Percentiles rank a stretch among this genome's conserved stretches.
These are phyloP conservation scores for Chromoteleia sp. DNA, from an alignment of 2,888 invertebrate species.

Conservation along the genomic window DNA sequence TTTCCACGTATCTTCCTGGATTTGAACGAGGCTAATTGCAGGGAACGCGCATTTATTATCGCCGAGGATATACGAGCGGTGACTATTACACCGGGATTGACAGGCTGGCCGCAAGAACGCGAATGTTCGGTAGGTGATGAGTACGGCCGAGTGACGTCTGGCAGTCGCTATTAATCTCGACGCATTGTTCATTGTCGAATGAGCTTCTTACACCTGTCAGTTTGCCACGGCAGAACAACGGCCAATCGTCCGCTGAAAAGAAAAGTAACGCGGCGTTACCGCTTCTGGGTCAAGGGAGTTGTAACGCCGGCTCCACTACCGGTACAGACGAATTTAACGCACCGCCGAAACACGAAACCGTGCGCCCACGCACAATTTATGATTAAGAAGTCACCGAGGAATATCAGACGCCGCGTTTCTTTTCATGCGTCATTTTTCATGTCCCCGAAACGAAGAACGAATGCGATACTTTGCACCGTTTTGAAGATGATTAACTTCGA, in stretches of 20 bases:
- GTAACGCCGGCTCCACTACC: constrained; percentile 30
- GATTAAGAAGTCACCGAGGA: constrained; percentile 31
- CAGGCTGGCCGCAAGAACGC: constrained; percentile 12
- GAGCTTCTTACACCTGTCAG: constrained; percentile 59
- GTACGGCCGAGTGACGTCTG: constrained; percentile 27
- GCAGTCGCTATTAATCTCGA: constrained; percentile 56
- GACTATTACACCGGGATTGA: constrained; percentile 35
- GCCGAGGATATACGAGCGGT: constrained; percentile 12
- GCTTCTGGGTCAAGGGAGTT: constrained; percentile 59
- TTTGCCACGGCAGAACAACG: constrained; percentile 15
- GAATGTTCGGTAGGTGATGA: constrained; percentile 42
- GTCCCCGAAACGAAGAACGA: not conserved
- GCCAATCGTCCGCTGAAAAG: constrained; percentile 16
- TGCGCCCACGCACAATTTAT: constrained; percentile 22
- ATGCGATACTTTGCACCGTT: not conserved
- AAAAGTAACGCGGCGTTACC: constrained; percentile 19
- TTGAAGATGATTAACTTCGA: constrained; percentile 6
- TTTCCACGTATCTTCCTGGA: constrained; percentile 22
- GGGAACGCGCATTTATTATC: constrained; percentile 21
- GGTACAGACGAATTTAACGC: constrained; percentile 14
- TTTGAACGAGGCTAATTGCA: constrained; percentile 49
- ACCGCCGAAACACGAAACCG: constrained; percentile 21
- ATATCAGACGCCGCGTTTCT: constrained; percentile 8
- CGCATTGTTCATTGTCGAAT: constrained; percentile 49
- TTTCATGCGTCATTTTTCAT: constrained; percentile 17